A percentile compares a stretch with the other conserved stretches of the same genome.
Conservation (phyloP, 1,140 invertebrate species). For the Scaptodrosophila lebanonensis region DNA sequence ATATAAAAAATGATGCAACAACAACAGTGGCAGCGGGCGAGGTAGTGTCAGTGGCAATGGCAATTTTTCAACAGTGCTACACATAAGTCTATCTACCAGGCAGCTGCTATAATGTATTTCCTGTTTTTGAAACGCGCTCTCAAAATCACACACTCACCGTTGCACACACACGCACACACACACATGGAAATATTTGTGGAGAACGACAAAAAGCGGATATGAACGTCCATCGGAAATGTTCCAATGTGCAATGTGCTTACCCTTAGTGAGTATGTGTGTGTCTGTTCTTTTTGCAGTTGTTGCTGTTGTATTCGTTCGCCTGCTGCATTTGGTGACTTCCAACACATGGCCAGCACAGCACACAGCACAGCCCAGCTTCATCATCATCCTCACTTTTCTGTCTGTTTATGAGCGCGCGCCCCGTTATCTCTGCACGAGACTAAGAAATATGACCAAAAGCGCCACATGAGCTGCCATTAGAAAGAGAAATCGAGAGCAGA, state of each 20-base stretch:
- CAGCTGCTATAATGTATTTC: conserved; percentile 71
- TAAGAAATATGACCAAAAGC: conserved; percentile 55
- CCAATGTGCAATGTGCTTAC: conserved; percentile 11
- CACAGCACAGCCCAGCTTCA: no score
- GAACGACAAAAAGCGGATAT: conserved; percentile 61
- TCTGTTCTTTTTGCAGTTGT: not conserved
- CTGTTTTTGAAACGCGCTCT: conserved; percentile 70
- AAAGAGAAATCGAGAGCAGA: conserved; percentile 6
- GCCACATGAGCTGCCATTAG: conserved; percentile 54
- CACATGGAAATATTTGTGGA: no score
- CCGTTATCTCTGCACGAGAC: conserved; percentile 62
- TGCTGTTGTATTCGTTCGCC: not conserved
- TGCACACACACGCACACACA: no score
- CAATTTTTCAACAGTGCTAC: conserved; percentile 74
- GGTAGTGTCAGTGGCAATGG: conserved; percentile 26
- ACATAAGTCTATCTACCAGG: conserved; percentile 70
- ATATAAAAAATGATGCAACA: conserved; percentile 52
- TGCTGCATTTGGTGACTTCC: no score
- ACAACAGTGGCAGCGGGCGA: conserved; percentile 29
- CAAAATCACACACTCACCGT: no score
- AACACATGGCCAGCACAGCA: no score
- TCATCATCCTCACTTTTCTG: conserved; percentile 8
- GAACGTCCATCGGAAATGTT: conserved; percentile 40
- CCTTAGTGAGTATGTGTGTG: not conserved
- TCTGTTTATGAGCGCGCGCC: conserved; percentile 7